These are phyloP conservation scores for Margaritifera margaritifera DNA, from an alignment of 2,888 invertebrate genomes.

Conservation along the genomic window DNA sequence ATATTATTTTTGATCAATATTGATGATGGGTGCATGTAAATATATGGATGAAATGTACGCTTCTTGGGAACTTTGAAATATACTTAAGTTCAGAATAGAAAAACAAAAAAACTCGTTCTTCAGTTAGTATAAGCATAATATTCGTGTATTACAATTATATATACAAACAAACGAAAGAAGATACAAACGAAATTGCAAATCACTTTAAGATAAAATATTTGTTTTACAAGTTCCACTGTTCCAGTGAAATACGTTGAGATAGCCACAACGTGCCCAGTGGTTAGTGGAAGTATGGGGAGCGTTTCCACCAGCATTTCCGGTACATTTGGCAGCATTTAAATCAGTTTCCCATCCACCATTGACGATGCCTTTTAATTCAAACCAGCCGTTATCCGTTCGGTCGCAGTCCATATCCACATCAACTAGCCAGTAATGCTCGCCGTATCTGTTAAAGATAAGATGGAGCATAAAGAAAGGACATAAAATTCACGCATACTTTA, in stretches of 20 bases:
- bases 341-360: conserved; percentile 70
- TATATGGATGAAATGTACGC: too few relatives aligned
- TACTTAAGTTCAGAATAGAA: too few relatives aligned
- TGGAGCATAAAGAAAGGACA: too few relatives aligned
- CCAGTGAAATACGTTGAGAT: conserved; percentile 71
- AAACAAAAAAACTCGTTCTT: too few relatives aligned
- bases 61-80: too few relatives aligned
- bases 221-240: conserved; percentile 51
- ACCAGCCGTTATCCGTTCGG: conserved; percentile 72
- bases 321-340: conserved; percentile 57
- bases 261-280: conserved; percentile 73
- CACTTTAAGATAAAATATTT: conserved; percentile 11
- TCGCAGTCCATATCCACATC: conserved; percentile 73
- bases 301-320: conserved; percentile 51
- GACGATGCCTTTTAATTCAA: conserved; percentile 72
- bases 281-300: conserved; percentile 59
- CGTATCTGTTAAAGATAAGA: conserved; percentile 58
- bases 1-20: too few relatives aligned
- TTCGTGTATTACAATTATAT: too few relatives aligned
- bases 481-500: too few relatives aligned
- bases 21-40: too few relatives aligned
- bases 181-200: background rate
- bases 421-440: conserved; percentile 73
- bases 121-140: too few relatives aligned
- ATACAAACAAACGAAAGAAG: too few relatives aligned